Base-by-base conservation (phyloP, 2,113 vertebrate species). In the Pteruthius melanotis region DNA sequence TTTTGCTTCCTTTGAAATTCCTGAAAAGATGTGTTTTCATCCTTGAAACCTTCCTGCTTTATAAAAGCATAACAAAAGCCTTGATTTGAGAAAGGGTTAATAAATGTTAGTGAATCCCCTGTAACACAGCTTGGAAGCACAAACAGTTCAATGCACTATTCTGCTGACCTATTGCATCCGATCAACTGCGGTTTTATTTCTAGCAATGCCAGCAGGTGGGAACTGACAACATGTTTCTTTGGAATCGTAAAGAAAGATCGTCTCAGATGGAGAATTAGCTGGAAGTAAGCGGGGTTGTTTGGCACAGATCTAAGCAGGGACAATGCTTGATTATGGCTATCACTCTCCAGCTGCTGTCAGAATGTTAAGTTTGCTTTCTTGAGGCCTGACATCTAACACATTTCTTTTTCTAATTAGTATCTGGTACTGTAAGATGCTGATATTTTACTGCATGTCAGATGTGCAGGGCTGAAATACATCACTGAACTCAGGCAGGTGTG, bases 261-360 rank as follows among this genome's bases (percentile, higher is more conserved):
- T 89, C 80, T 80, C 63, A 83, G 63, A 66, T 87, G 91, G 95
- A 94, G 94, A 94, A 94, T 81, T 80, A 96, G 95, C 93, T 97
- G 87, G 91, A 83, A 97, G 93, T 96, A 81, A 92, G 90, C 3
- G 45, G 88, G 93, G 87, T 83, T 86, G 93, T 66, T 94, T 96
- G 95, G 96, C 95, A 95, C 82, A 88, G 87, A 93, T 88, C 90
- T 91, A 42, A 79, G 86, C 90, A 94, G 93, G 95, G 95, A 94
- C 95, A 96, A 76, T 83, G 92, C 92, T 93, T 97, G 94, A 97
- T 97, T 96, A 95, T 82, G 95, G 93, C 91, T 96, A 95, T 96
- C 95, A 56, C 65, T 97, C 87, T 80, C 80, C 91, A 92, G 92
- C 76, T 93, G 84, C 86, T 72, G 56, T 83, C 93, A 81, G 37